Percentiles rank a stretch among this genome's conserved stretches.
Conservation (phyloP, 2,888 invertebrate species). For the Ophion costatus region DNA sequence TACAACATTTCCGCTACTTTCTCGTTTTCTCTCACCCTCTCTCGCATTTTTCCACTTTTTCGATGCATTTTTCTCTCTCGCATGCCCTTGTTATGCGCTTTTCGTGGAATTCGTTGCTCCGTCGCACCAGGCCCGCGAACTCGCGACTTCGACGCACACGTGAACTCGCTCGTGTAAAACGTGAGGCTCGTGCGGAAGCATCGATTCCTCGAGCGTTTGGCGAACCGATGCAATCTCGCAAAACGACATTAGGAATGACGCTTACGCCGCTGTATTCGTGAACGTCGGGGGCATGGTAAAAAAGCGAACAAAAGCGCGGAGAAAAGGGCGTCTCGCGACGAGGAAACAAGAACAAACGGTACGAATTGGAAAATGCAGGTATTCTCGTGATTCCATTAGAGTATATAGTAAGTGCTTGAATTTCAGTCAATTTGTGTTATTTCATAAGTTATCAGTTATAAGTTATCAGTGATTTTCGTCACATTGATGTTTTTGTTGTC, state of each 20-base stretch:
- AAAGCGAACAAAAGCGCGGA: not conserved
- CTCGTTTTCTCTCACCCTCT: constrained; percentile 1
- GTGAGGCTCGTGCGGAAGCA: constrained; percentile 24
- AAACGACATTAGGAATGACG: constrained; percentile 55
- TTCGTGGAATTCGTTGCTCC: constrained; percentile 17
- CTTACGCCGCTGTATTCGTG: constrained; percentile 5
- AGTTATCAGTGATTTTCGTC: too few species aligned
- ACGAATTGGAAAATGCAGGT: not conserved
- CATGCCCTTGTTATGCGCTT: constrained; percentile 12
- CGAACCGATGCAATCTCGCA: constrained; percentile 50
- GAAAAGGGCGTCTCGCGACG: not conserved
- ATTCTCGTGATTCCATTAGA: not conserved
- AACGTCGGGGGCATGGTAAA: constrained; percentile 29
- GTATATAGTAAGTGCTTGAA: too few species aligned
- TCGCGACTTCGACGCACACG: not conserved
- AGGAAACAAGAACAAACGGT: constrained; percentile 1
- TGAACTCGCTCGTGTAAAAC: constrained; percentile 10
- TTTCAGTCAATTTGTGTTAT: too few species aligned
- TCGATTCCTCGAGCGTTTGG: constrained; percentile 46
- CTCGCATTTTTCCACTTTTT: not conserved
- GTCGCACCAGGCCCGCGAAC: too few species aligned
- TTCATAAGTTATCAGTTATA: too few species aligned
- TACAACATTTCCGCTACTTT: constrained; percentile 22
- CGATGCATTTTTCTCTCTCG: not conserved
- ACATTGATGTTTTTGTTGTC: too few species aligned